Evolutionary conservation across 2,888 invertebrate genomes (phyloP), one percentile per base, ranked within the genome.

Genomic region (Griposia aprilina): DNA sequence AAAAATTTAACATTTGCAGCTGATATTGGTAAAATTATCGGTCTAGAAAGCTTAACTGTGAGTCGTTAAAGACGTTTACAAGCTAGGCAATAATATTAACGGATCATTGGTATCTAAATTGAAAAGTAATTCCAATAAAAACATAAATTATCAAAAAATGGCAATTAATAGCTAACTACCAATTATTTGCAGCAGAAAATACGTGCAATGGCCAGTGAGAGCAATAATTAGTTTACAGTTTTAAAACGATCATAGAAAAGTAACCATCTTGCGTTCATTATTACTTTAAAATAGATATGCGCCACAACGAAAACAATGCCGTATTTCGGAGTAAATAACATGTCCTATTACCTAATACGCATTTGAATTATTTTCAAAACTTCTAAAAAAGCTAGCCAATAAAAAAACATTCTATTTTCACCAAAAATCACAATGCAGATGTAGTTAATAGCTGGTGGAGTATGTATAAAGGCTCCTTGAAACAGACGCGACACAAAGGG

Each of bases 361-460:
- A 57, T n/a, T n/a, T 57, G 6, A n/a, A 57, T 57, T 13, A 57
- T 6, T n/a, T 8, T 13, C 2, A n/a, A 23, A 26, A 23, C 26
- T 7, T 30, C 26, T 26, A 72, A 23, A 23, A 74, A 74, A 30
- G 0, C 11, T 8, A 3, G 0, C 17, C 13, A n/a, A 52, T 30
- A 5, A n/a, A 20, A 23, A 50, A 60, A 2, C 23, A 41, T 55
- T 4, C 5, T 57, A 30, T 81, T 72, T 57, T 15, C 55, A n/a
- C 15, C 26, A 23, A 79, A 67, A 76, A 50, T 10, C 20, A 59
- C n/a, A 30, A n/a, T 41, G 20, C 71, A 80, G 20, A 59, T 26
- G 2, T 3, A 66, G 23, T 65, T 83, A 59, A 69, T 80, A 13
- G 50, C 50, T 36, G 17, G 6, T 4, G 15, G n/a, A 63, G 7